Evolutionary conservation across 2,888 invertebrate species (phyloP).

Genomic region (Lordiphosa fenestrarum): DNA sequence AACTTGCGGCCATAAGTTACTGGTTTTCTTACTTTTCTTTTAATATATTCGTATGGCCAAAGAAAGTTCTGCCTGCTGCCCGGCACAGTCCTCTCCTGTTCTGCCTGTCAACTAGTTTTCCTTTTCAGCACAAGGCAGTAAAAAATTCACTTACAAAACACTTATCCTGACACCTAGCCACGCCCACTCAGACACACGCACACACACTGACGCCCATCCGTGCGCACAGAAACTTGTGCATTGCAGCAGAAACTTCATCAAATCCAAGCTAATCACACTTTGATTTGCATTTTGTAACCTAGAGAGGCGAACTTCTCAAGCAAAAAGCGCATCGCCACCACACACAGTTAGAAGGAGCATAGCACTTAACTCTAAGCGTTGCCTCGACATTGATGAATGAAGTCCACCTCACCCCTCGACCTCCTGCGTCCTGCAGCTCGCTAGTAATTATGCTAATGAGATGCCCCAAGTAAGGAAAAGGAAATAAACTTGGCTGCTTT

Average conservation of each 20-base stretch:
- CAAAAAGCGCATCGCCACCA: conserved; percentile 51
- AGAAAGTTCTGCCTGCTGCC: conserved; percentile 26
- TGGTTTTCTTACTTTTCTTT: conserved; percentile 2
- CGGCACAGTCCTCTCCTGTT: conserved; percentile 2
- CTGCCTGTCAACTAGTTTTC: conserved; percentile 25
- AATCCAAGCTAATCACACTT: conserved; percentile 73
- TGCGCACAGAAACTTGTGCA: conserved; percentile 53
- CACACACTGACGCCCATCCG: conserved; percentile 5
- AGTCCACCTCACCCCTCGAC: conserved; percentile 12
- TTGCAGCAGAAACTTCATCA: conserved; percentile 64
- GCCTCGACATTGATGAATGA: conserved; percentile 66
- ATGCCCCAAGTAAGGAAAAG: conserved; percentile 35
- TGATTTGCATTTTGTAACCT: conserved; percentile 65
- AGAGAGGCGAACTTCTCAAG: conserved; percentile 33
- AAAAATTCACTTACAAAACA: conserved; percentile 63
- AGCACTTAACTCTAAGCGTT: conserved; percentile 61
- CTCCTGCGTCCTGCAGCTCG: neutral
- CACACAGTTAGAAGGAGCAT: conserved; percentile 18
- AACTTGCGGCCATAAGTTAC: conserved; percentile 28
- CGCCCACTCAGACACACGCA: conserved; percentile 18
- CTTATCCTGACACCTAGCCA: conserved; percentile 53
- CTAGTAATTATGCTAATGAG: conserved; percentile 71
- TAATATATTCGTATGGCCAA: conserved; percentile 46
- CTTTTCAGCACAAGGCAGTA: conserved; percentile 21
- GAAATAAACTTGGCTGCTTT: conserved; percentile 55